Percentiles rank a stretch among this genome's conserved stretches.
Conservation (phyloP, 2,113 vertebrate genomes). For the Barnardius zonarius region DNA sequence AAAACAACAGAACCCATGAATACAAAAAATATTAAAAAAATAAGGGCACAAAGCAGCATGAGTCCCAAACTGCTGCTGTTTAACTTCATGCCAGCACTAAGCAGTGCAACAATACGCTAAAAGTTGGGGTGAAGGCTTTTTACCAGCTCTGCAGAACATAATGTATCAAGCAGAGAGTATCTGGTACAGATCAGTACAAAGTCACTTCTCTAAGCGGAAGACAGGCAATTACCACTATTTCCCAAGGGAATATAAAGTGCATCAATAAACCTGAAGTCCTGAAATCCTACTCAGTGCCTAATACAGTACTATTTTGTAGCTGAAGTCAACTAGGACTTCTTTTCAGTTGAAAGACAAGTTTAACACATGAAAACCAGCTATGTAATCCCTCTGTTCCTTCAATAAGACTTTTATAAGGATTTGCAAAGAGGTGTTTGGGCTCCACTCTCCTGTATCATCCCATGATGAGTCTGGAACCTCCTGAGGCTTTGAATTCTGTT, state of each 20-base stretch:
- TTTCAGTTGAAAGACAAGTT: neutral
- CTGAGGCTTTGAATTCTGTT: neutral
- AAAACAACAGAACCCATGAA: neutral
- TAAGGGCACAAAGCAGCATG: fast-evolving
- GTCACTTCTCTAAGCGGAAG: neutral
- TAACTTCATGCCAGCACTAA: neutral
- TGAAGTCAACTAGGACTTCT: neutral
- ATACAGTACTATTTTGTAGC: neutral
- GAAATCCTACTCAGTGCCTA: neutral
- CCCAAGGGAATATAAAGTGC: neutral
- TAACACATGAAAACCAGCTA: neutral
- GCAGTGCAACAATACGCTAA: neutral
- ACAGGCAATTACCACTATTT: neutral
- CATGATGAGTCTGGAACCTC: neutral
- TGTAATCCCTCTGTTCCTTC: neutral
- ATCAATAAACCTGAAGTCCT: neutral
- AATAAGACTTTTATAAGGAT: neutral
- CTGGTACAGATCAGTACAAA: neutral
- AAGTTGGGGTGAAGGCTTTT: neutral
- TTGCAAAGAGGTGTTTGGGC: neutral
- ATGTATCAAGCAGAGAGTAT: neutral
- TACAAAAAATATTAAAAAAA: neutral
- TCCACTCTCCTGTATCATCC: neutral
- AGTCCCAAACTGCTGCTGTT: neutral
- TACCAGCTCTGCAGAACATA: neutral